These are phyloP conservation scores for Hybos culiciformis DNA, from an alignment of 2,888 invertebrate genomes.

Conservation along the genomic window DNA sequence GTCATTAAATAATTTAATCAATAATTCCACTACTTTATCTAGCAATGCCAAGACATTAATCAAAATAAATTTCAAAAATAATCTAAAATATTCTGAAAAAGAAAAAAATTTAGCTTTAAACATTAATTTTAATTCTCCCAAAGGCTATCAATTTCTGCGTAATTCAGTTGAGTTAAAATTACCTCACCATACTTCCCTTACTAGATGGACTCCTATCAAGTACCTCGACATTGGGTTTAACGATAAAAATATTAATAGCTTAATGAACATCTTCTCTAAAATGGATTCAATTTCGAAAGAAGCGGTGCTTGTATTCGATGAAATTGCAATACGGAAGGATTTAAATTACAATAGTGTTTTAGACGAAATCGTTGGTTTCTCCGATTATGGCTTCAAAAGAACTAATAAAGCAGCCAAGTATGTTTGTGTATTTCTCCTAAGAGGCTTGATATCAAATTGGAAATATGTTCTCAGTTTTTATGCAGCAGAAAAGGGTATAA, in stretches of 20 bases:
- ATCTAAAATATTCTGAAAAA: no score
- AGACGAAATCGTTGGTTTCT: not conserved
- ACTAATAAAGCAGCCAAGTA: not conserved
- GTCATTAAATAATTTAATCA: no score
- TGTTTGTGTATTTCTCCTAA: not conserved
- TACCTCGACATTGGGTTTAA: not conserved
- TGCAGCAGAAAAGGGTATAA: not conserved
- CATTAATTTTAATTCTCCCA: not conserved
- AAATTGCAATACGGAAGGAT: conserved; percentile 2
- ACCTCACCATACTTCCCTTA: not conserved
- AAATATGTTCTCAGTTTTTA: not conserved
- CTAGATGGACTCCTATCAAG: not conserved
- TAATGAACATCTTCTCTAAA: not conserved
- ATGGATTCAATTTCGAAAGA: no score
- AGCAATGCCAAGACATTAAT: no score
- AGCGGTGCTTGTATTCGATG: conserved; percentile 4
- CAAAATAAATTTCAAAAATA: no score
- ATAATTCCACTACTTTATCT: no score
- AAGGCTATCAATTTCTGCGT: not conserved
- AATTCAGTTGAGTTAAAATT: not conserved
- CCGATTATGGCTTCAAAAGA: not conserved
- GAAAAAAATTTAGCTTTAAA: no score
- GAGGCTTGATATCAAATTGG: not conserved
- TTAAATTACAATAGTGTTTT: not conserved
- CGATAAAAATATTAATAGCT: not conserved